Evolutionary conservation across 2,797 vertebrate species (phyloP), one percentile per base, ranked within the genome.

Genomic region (Triplophysa yarkandensis): DNA sequence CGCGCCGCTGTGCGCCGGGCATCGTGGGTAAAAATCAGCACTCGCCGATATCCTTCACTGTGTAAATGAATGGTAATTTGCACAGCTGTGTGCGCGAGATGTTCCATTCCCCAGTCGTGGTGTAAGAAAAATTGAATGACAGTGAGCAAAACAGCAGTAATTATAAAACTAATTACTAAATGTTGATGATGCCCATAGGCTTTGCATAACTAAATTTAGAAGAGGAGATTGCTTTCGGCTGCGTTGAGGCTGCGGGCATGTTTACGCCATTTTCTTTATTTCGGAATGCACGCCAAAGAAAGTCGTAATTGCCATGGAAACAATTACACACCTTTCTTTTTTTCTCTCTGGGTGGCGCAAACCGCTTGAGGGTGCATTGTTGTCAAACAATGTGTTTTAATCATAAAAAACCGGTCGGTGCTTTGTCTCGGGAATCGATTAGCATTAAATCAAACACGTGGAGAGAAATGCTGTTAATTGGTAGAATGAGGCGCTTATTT

Each of bases 81-180:
- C 89, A 94, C 95, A 96, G 95, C 95, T 96, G 95, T 92, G 94
- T 92, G 94, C 93, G 91, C 91, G 94, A 93, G 94, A 97, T 96
- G 94, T 95, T 96, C 93, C 93, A 94, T 94, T 96, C 94, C 94
- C 92, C 89, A 88, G 93, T 93, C 90, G 92, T 93, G 91, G 94
- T 94, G 94, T 95, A 94, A 95, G 94, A 95, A 94, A 95, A 96
- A 94, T 94, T 94, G 92, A 95, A 93, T 91, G 95, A 96, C 94
- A 94, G 93, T 93, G 92, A 95, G 92, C 92, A 93, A 95, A 95
- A 95, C 93, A 94, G 93, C 93, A 94, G 94, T 95, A 95, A 98
- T 98, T 97, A 98, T 96, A 96, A 98, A 98, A 98, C 94, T 98
- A 98, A 98, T 98, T 98, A 97, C 95, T 94, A 96, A 96, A 97